Percentiles rank a stretch among this genome's conserved stretches.
Conservation (phyloP, 2,113 vertebrate species). For the Emydocephalus ijimae region DNA sequence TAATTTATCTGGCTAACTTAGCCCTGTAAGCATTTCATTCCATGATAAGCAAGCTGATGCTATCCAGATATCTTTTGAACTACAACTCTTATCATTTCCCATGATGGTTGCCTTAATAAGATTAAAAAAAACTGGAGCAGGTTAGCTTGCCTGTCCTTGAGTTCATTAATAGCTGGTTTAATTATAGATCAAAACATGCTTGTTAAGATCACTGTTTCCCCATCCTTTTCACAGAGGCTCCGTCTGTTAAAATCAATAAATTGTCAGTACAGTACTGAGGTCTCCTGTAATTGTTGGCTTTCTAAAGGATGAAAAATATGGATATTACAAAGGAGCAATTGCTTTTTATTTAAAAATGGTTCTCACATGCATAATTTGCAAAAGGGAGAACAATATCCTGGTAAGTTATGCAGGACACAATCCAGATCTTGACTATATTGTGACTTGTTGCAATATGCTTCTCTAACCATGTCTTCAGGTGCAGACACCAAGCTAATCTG, state of each 20-base stretch:
- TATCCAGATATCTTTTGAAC: not conserved
- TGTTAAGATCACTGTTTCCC: not conserved
- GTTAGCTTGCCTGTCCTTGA: not conserved
- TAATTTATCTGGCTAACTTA: not conserved
- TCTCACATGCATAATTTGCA: not conserved
- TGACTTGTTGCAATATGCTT: not conserved
- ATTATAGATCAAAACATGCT: not conserved
- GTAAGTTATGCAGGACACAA: rapidly evolving
- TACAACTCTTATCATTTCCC: not conserved
- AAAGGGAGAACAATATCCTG: not conserved
- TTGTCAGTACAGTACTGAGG: not conserved
- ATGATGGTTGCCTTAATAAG: not conserved
- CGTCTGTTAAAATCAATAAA: not conserved
- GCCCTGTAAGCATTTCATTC: not conserved
- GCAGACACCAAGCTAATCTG: not conserved
- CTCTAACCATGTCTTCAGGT: not conserved
- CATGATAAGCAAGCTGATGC: not conserved
- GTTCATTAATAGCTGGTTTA: not conserved
- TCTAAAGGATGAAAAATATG: not conserved
- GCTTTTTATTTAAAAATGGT: not conserved
- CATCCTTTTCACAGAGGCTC: not conserved
- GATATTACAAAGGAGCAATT: not conserved
- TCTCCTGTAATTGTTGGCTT: not conserved
- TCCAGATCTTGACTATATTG: not conserved
- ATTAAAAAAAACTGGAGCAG: not conserved